phyloP scores from a whole-genome alignment of 2,888 invertebrate species.

The Malacosoma neustria region DNA sequence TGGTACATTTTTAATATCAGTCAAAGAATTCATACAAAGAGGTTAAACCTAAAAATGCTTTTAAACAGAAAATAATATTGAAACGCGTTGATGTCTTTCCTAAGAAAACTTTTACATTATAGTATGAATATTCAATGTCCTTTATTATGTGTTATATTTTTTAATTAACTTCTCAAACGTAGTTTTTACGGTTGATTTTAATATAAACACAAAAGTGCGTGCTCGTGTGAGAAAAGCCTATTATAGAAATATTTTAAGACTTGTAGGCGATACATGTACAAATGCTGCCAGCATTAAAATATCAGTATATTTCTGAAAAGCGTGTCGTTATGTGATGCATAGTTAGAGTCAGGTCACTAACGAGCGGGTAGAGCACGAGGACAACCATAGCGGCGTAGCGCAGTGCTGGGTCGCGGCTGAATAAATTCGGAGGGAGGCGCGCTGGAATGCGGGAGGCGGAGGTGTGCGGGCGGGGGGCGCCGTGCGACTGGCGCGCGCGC shows the following conservation, averaged over 20 bases:
- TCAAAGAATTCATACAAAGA: too few species aligned
- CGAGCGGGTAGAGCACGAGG: constrained; percentile 9
- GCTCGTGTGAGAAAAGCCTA: not conserved
- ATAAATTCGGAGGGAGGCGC: constrained; percentile 71
- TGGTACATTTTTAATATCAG: too few species aligned
- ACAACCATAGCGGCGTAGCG: constrained; percentile 16
- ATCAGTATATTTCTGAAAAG: too few species aligned
- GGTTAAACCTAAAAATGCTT: too few species aligned
- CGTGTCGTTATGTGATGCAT: not conserved
- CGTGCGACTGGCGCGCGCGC: constrained; percentile 74
- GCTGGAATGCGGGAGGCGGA: constrained; percentile 60
- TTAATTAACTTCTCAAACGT: not conserved
- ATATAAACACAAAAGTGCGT: not conserved
- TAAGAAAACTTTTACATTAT: constrained; percentile 7
- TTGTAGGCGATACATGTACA: too few species aligned
- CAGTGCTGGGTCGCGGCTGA: constrained; percentile 56
- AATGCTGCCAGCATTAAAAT: too few species aligned
- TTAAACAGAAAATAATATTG: too few species aligned
- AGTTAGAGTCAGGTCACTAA: not conserved
- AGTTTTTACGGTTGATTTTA: not conserved
- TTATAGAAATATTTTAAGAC: not conserved
- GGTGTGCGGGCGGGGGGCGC: constrained; percentile 53
- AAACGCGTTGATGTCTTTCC: constrained; percentile 40
- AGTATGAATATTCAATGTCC: not conserved
- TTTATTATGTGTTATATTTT: not conserved